Percentiles rank a stretch among this genome's conserved stretches.
phyloP scores from a whole-genome alignment of 2,888 invertebrate genomes.

The Ophion obscuratus region DNA sequence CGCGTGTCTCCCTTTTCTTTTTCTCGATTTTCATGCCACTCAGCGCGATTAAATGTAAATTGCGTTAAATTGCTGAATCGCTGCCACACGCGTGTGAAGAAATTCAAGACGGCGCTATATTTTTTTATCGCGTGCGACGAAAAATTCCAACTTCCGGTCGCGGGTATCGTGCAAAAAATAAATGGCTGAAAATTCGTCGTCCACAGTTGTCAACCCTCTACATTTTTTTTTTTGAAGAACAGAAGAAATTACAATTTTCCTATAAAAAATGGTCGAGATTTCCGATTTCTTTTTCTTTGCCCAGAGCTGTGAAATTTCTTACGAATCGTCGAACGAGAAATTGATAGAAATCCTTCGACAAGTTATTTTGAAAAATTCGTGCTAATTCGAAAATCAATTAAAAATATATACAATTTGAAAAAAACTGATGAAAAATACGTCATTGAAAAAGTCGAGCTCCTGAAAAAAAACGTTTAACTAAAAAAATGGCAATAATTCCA shows the following conservation, averaged over 20 bases:
- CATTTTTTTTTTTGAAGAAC: too few relatives aligned
- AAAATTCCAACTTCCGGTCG: neutral
- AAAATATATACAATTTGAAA: too few relatives aligned
- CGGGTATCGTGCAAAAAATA: neutral
- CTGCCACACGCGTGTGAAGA: slow-evolving; percentile 1
- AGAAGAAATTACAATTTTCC: too few relatives aligned
- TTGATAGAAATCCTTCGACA: too few relatives aligned
- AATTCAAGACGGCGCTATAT: slow-evolving; percentile 1
- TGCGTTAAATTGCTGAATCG: slow-evolving; percentile 22
- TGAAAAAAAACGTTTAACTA: too few relatives aligned
- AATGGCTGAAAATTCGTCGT: neutral
- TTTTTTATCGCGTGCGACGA: neutral
- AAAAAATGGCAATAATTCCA: too few relatives aligned
- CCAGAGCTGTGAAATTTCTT: neutral
- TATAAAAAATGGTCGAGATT: too few relatives aligned
- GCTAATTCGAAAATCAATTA: too few relatives aligned
- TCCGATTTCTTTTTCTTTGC: neutral
- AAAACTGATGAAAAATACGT: too few relatives aligned
- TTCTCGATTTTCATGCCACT: neutral
- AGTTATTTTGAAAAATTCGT: too few relatives aligned
- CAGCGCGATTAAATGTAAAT: slow-evolving; percentile 1
- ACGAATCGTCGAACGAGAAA: too few relatives aligned
- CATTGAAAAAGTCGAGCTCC: too few relatives aligned
- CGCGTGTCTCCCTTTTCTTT: neutral
- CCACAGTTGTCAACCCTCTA: neutral